Evolutionary conservation across 2,888 invertebrate genomes (phyloP).

Genomic region (Ametastegia equiseti): DNA sequence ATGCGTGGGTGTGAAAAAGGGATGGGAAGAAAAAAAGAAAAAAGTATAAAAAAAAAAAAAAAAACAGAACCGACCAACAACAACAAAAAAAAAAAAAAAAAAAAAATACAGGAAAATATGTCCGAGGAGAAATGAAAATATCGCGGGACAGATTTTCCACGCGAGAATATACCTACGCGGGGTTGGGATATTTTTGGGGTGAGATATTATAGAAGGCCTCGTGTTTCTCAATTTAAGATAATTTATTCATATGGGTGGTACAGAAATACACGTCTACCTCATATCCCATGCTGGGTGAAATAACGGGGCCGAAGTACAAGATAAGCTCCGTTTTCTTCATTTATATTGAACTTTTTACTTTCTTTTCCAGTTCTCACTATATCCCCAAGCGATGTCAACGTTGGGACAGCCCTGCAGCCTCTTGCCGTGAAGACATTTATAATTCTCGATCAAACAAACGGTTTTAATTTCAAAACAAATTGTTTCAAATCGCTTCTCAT

Average conservation of each 20-base stretch:
- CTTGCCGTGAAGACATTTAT: not conserved
- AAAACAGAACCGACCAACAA: not conserved
- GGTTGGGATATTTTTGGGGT: not conserved
- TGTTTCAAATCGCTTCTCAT: slow-evolving; percentile 6
- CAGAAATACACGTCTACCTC: not conserved
- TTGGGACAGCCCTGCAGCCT: not conserved
- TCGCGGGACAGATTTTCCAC: not conserved
- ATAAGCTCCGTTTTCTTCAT: not conserved
- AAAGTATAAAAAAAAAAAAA: not conserved
- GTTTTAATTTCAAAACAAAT: slow-evolving; percentile 29
- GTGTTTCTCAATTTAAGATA: slow-evolving; percentile 32
- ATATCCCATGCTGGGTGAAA: not conserved
- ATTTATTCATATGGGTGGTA: not conserved
- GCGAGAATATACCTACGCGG: not conserved
- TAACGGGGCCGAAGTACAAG: not conserved
- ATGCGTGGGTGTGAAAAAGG: too few species aligned
- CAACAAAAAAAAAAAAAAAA: not conserved
- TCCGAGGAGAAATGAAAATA: slow-evolving; percentile 34
- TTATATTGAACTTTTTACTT: not conserved
- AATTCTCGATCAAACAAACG: slow-evolving; percentile 8
- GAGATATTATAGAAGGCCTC: not conserved
- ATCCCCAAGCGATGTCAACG: too few species aligned
- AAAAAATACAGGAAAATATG: slow-evolving; percentile 22
- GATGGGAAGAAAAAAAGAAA: not conserved
- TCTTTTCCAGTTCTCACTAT: not conserved